phyloP scores from a whole-genome alignment of 2,888 invertebrate species.

The Drosophila robusta region DNA sequence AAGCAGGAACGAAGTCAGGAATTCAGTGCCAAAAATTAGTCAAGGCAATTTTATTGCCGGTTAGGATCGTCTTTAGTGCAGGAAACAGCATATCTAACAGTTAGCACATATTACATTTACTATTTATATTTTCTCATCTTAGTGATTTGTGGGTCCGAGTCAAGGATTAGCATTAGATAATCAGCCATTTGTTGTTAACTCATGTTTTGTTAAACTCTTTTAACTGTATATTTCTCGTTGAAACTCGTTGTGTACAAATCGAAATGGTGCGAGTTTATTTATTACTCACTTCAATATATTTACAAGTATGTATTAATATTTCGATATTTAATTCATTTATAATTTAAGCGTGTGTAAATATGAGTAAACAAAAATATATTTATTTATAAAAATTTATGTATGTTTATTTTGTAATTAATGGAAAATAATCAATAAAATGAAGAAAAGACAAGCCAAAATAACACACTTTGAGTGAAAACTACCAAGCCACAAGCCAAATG shows the following conservation, averaged over 20 bases:
- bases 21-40: conserved; percentile 80
- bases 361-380: conserved; percentile 40
- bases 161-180: conserved; percentile 16
- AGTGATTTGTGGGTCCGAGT: conserved; percentile 13
- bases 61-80: conserved; percentile 52
- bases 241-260: conserved; percentile 55
- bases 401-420: conserved; percentile 21
- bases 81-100: conserved; percentile 8
- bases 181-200: conserved; percentile 50
- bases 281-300: conserved; percentile 14
- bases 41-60: conserved; percentile 74
- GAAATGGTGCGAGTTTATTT: conserved; percentile 63
- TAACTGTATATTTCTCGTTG: conserved; percentile 44
- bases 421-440: conserved; percentile 17
- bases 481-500: too few relatives aligned
- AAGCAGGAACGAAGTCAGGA: conserved; percentile 44
- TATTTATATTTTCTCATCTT: too few relatives aligned
- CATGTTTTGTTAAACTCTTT: conserved; percentile 52
- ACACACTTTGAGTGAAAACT: too few relatives aligned
- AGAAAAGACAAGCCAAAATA: neutral
- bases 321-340: conserved; percentile 35
- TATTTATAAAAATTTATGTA: conserved; percentile 12
- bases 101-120: neutral
- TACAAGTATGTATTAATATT: conserved; percentile 24
- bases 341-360: conserved; percentile 54